These are phyloP conservation scores for Drosophila nigricruria DNA, from an alignment of 2,888 invertebrate species.

Conservation along the genomic window DNA sequence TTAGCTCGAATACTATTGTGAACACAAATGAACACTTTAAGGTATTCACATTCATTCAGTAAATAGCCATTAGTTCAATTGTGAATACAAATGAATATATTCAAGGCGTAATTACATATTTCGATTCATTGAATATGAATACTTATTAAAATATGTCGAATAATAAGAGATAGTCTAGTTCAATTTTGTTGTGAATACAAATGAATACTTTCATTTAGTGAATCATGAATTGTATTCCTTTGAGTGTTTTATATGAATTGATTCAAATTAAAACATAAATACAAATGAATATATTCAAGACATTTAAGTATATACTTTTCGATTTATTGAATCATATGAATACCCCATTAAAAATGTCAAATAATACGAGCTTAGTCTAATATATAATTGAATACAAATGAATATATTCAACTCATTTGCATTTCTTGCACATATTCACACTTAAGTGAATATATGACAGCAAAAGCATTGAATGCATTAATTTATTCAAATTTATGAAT, in stretches of 20 bases:
- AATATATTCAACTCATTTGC: neutral
- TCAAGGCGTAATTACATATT: too few species aligned
- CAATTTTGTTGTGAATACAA: neutral
- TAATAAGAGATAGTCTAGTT: neutral
- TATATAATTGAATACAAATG: neutral
- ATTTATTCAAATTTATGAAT: constrained; percentile 4
- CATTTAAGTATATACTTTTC: neutral
- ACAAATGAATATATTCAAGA: neutral
- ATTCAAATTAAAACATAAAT: too few species aligned
- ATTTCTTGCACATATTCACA: neutral
- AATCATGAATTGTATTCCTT: neutral
- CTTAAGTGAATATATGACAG: neutral
- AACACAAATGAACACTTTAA: too few species aligned
- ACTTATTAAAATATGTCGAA: neutral
- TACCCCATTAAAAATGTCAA: neutral
- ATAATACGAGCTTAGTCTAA: neutral
- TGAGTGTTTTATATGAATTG: too few species aligned
- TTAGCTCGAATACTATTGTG: too few species aligned
- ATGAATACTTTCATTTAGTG: neutral
- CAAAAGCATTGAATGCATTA: neutral
- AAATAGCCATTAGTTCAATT: too few species aligned
- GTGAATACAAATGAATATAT: too few species aligned
- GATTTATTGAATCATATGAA: neutral
- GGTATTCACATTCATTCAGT: too few species aligned
- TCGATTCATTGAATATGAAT: neutral